Conservation (phyloP, 2,888 invertebrate genomes). For the Drosophila helvetica region DNA sequence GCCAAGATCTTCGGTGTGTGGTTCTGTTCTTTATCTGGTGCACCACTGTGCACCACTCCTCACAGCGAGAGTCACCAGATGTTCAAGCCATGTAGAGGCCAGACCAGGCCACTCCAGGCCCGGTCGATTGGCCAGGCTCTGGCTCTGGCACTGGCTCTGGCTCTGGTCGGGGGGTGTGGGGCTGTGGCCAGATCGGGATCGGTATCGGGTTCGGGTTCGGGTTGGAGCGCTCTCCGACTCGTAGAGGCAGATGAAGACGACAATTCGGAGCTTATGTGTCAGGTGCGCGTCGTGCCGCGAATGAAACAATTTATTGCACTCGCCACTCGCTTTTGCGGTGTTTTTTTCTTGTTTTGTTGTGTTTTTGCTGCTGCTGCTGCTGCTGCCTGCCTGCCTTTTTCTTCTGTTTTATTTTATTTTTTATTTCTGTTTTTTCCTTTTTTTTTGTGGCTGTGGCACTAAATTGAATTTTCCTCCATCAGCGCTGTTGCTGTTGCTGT, state of each 20-base stretch:
- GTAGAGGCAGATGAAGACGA: constrained; percentile 65
- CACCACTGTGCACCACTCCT: not conserved
- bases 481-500: constrained; percentile 20
- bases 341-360: constrained; percentile 29
- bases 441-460: constrained; percentile 44
- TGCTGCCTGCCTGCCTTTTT: constrained; percentile 1
- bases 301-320: constrained; percentile 75
- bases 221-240: constrained; percentile 5
- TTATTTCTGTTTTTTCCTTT: constrained; percentile 20
- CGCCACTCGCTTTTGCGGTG: constrained; percentile 34
- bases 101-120: not conserved
- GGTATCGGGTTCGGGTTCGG: constrained; percentile 22
- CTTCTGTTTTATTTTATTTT: constrained; percentile 9
- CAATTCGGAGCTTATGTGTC: constrained; percentile 74
- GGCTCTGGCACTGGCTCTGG: constrained; percentile 15
- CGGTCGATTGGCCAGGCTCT: constrained; percentile 1
- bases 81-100: not conserved
- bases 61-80: not conserved
- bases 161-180: not conserved
- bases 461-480: constrained; percentile 65
- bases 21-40: not conserved
- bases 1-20: not conserved
- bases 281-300: constrained; percentile 73
- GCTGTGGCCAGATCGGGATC: constrained; percentile 33
- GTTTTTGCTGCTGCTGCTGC: constrained; percentile 7